Base-by-base conservation (phyloP, 2,888 invertebrate genomes). In the Pheosia gnoma region DNA sequence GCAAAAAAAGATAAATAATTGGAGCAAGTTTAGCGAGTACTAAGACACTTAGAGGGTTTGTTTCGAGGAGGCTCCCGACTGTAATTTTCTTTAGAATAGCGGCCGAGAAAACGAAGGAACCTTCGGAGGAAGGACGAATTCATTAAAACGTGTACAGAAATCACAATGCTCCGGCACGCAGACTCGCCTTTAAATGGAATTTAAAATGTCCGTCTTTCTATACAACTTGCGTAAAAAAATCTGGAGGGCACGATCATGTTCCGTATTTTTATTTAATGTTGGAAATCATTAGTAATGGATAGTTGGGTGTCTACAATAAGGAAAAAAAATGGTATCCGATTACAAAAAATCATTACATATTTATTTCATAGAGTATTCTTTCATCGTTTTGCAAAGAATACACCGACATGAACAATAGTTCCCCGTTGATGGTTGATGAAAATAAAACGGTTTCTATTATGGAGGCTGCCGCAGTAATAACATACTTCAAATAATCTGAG, bases 41-140 rank as follows among this genome's bases (percentile, higher is more conserved):
- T 86, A 82, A 90, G 90, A 89, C 89, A 90, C 80, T 80, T 77
- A 85, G 89, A 91, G 89, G 90, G 90, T 88, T 92, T 89, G 87
- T 88, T 88, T 87, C 86, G 83, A 87, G 84, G 83, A 90, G 86
- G 81, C 84, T 87, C 89, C 88, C 78, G 79, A 85, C 87, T 87
- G 86, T 89, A 90, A 91, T 92, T 91, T 91, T 90, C 89, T 88
- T 90, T 88, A 87, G 87, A 89, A 89, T 86, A 82, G 86, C 87
- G 86, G 81, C 85, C 81, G 86, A 87, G 85, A 75, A 87, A 81
- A 84, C 83, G 80, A 82, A 87, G 82, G 78, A 86, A 82, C 84
- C 83, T 81, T 84, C 81, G 81, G 79, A 82, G 80, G 82, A 88
- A 90, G 88, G 88, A 87, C 87, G 86, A 89, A 89, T 87, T 90